Conservation (phyloP, 2,797 vertebrate species). For the Ptychobarbus kaznakovi region DNA sequence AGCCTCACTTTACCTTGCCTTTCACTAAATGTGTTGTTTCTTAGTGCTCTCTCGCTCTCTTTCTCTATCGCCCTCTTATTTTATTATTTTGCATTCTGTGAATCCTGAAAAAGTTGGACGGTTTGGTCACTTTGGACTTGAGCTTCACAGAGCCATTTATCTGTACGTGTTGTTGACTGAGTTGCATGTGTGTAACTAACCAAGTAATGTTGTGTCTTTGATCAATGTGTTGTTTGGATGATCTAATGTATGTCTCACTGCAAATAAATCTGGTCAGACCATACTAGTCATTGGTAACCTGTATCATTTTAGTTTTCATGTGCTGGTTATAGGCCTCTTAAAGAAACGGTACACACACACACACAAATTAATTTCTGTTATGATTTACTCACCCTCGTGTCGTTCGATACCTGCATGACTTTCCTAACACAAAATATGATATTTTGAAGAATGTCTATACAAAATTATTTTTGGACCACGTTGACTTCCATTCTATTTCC, state of each 20-base stretch:
- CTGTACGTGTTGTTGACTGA: conserved; percentile 55
- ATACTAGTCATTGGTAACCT: conserved; percentile 9
- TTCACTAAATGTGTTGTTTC: conserved; percentile 35
- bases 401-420: neutral
- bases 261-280: conserved; percentile 54
- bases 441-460: neutral
- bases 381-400: neutral
- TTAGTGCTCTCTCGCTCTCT: conserved; percentile 12
- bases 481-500: neutral
- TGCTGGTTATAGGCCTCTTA: conserved; percentile 22
- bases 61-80: neutral
- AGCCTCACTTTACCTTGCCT: conserved; percentile 23
- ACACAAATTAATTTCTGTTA: neutral
- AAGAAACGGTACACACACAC: neutral
- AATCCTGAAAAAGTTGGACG: neutral
- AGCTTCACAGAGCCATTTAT: conserved; percentile 44
- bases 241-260: conserved; percentile 54
- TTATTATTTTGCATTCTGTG: conserved; percentile 7
- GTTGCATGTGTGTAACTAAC: conserved; percentile 73
- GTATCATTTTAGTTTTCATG: conserved; percentile 26
- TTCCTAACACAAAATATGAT: neutral
- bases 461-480: neutral
- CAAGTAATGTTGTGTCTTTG: conserved; percentile 53
- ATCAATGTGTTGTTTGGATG: conserved; percentile 62
- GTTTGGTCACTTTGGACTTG: conserved; percentile 34